phyloP scores from a whole-genome alignment of 2,888 invertebrate genomes.

The Tipula helvola region DNA sequence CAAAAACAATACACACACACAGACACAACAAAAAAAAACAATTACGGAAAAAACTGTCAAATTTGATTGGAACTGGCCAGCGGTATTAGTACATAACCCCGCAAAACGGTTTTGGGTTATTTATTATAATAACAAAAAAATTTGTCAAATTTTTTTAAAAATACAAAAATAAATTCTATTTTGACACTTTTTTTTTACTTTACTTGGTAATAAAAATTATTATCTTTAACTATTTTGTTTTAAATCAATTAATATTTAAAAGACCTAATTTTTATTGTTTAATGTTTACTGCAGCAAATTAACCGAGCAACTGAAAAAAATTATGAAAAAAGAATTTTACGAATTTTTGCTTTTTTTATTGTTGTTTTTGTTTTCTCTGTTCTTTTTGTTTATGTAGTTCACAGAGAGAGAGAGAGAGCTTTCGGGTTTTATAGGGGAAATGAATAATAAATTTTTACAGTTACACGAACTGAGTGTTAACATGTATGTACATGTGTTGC shows the following conservation, averaged over 20 bases:
- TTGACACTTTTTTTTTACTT: background rate
- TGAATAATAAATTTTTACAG: no score
- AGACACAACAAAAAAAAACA: background rate
- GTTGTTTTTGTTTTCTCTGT: background rate
- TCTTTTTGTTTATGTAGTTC: background rate
- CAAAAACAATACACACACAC: background rate
- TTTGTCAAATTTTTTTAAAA: background rate
- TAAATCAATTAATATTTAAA: background rate
- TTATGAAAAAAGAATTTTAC: background rate
- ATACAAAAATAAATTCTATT: background rate
- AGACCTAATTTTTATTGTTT: background rate
- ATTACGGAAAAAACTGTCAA: background rate
- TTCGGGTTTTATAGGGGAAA: no score
- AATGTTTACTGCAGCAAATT: background rate
- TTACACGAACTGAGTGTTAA: no score
- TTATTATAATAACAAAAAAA: background rate
- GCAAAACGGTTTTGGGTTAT: background rate
- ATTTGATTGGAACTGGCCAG: background rate
- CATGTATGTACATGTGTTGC: no score
- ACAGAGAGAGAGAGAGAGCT: no score
- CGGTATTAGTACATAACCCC: background rate
- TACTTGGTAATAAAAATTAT: background rate
- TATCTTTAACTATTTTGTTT: background rate
- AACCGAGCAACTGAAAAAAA: background rate
- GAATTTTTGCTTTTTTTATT: background rate